phyloP scores from a whole-genome alignment of 1,140 invertebrate species.

The Reticulitermes speratus region DNA sequence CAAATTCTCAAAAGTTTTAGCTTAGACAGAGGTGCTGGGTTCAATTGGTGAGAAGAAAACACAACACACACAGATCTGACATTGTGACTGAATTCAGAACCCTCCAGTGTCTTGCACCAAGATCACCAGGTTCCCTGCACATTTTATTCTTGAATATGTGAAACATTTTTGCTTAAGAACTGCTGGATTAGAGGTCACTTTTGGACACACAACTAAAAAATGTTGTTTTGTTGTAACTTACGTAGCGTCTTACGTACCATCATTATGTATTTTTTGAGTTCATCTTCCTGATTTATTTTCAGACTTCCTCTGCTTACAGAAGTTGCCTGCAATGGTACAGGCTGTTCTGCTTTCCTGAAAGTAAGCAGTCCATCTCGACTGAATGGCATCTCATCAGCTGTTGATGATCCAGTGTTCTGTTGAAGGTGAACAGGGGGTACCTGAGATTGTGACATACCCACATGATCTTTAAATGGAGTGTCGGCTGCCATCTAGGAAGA shows the following conservation, averaged over 20 bases:
- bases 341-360: background rate
- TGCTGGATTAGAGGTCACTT: too few relatives aligned
- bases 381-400: conserved; percentile 25
- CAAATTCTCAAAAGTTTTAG: too few relatives aligned
- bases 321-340: background rate
- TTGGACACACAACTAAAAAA: too few relatives aligned
- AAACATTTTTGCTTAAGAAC: too few relatives aligned
- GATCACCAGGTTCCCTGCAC: too few relatives aligned
- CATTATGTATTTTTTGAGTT: conserved; percentile 26
- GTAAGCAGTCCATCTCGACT: conserved; percentile 27
- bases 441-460: background rate
- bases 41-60: too few relatives aligned
- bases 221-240: too few relatives aligned
- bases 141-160: too few relatives aligned
- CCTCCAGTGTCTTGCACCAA: too few relatives aligned
- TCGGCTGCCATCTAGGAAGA: background rate
- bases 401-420: conserved; percentile 7
- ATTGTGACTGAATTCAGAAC: too few relatives aligned
- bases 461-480: background rate
- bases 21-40: too few relatives aligned
- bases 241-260: background rate
- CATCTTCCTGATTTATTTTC: conserved; percentile 8
- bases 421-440: background rate
- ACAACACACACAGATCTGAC: too few relatives aligned
- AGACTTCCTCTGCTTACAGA: background rate